Evolutionary conservation across 2,797 vertebrate genomes (phyloP).

Genomic region (Lemur catta): DNA sequence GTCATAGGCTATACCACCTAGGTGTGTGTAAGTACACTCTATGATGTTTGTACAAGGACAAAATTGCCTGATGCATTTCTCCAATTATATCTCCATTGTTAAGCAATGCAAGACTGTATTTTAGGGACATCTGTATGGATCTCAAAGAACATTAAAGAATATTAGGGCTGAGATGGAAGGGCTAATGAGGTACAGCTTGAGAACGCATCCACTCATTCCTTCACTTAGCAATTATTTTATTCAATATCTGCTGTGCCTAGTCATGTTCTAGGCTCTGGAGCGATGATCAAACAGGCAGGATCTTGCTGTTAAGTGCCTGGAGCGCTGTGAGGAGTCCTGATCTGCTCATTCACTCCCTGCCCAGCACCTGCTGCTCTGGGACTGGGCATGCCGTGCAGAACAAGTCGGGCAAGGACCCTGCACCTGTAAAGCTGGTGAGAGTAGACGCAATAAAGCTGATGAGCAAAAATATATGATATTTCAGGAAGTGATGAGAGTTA

Average conservation of each 20-base stretch:
- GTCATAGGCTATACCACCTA: neutral
- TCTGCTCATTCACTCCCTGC: neutral
- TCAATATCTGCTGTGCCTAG: neutral
- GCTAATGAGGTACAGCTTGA: neutral
- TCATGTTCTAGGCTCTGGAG: neutral
- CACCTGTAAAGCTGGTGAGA: neutral
- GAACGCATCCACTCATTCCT: neutral
- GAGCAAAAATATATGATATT: neutral
- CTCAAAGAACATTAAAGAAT: neutral
- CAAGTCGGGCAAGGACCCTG: neutral
- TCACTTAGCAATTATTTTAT: neutral
- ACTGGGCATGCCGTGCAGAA: neutral
- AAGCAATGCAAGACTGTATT: neutral
- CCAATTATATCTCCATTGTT: neutral
- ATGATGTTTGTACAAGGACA: neutral
- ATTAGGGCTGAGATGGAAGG: neutral
- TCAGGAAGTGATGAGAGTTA: neutral
- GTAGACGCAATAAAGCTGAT: neutral
- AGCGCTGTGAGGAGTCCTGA: accelerated
- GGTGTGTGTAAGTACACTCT: neutral
- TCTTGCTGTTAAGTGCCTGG: neutral
- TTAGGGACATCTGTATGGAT: neutral
- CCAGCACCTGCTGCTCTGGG: neutral
- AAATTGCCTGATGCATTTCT: neutral
- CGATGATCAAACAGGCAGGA: neutral